phyloP scores from a whole-genome alignment of 2,113 vertebrate genomes.

The Plestiodon gilberti region DNA sequence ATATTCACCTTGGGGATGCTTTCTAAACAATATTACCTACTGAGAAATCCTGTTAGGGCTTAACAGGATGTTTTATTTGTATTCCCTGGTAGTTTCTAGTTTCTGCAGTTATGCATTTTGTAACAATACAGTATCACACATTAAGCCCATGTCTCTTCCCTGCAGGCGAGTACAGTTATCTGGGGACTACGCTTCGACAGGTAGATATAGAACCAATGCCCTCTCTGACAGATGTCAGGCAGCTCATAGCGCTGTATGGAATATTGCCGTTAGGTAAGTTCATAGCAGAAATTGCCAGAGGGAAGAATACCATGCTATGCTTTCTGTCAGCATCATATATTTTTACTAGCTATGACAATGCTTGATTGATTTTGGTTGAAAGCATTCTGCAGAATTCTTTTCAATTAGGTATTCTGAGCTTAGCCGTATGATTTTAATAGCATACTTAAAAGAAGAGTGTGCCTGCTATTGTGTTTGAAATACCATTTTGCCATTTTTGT shows the following conservation, averaged over 20 bases:
- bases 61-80: accelerated
- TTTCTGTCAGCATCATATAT: neutral
- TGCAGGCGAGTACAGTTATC: constrained; percentile 81
- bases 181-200: constrained; percentile 75
- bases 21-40: neutral
- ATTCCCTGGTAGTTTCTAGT: accelerated
- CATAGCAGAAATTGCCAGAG: neutral
- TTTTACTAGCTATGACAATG: constrained; percentile 23
- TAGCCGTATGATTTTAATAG: neutral
- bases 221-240: constrained; percentile 81
- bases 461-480: neutral
- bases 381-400: constrained; percentile 44
- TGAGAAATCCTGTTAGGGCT: neutral
- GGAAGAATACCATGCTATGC: constrained; percentile 5
- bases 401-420: constrained; percentile 6
- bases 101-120: accelerated
- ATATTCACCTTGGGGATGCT: neutral
- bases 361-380: constrained; percentile 36
- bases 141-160: constrained; percentile 13
- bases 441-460: neutral
- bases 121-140: accelerated
- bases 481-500: neutral
- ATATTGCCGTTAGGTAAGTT: constrained; percentile 85
- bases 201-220: constrained; percentile 79
- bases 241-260: constrained; percentile 83